Conservation (phyloP, 2,113 vertebrate genomes). For the Strix aluco region DNA sequence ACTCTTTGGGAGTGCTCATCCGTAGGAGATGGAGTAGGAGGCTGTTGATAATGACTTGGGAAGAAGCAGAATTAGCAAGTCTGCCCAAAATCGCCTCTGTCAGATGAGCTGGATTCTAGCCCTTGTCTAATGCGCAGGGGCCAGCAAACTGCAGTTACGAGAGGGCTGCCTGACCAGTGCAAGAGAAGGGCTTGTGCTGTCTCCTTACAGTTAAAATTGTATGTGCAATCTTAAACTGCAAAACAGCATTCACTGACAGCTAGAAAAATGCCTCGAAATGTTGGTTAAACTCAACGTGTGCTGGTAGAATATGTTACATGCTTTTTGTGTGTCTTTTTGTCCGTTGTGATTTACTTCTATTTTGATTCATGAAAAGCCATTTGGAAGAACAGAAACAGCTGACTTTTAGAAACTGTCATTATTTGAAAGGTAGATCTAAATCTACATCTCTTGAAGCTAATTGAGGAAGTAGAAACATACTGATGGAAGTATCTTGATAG, state of each 20-base stretch:
- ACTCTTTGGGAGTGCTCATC: neutral
- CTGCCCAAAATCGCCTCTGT: neutral
- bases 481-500: neutral
- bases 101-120: neutral
- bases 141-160: neutral
- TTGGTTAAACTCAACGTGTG: neutral
- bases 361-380: neutral
- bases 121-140: neutral
- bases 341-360: neutral
- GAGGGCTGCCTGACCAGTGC: neutral
- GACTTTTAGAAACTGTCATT: neutral
- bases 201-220: neutral
- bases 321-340: neutral
- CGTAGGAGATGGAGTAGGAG: neutral
- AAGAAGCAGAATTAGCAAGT: constrained; percentile 20
- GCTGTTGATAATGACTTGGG: neutral
- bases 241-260: neutral
- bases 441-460: neutral
- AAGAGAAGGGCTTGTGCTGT: neutral
- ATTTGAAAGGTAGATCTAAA: neutral
- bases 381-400: neutral
- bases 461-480: neutral
- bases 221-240: neutral
- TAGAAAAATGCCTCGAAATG: neutral
- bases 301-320: neutral